phyloP scores from a whole-genome alignment of 2,113 vertebrate genomes.

The Phylloscopus trochilus region DNA sequence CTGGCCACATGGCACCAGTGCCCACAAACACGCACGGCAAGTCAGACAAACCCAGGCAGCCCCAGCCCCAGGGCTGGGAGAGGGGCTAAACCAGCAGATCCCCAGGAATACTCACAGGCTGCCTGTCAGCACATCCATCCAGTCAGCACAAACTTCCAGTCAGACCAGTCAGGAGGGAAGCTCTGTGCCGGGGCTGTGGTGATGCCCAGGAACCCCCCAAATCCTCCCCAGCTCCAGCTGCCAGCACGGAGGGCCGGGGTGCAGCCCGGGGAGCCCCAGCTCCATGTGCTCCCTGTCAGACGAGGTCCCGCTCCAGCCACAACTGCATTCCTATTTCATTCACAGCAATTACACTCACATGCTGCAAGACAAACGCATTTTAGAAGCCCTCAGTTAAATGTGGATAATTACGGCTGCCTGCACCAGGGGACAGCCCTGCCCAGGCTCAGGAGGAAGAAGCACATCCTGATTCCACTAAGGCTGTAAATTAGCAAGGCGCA shows the following conservation, averaged over 20 bases:
- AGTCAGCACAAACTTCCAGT: neutral
- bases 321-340: neutral
- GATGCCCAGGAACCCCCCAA: neutral
- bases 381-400: slow-evolving; percentile 55
- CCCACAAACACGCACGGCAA: rapidly evolving
- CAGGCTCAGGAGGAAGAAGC: neutral
- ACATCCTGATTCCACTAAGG: neutral
- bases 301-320: neutral
- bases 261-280: neutral
- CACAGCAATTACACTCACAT: slow-evolving; percentile 25
- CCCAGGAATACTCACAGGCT: neutral
- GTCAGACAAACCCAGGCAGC: neutral
- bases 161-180: neutral
- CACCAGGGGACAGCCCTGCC: slow-evolving; percentile 3
- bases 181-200: rapidly evolving
- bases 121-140: neutral
- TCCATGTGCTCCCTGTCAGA: neutral
- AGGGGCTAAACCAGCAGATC: neutral
- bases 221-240: neutral
- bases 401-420: slow-evolving; percentile 38
- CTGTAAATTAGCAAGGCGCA: slow-evolving; percentile 69
- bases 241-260: neutral
- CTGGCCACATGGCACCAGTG: rapidly evolving
- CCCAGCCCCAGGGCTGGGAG: neutral
- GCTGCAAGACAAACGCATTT: slow-evolving; percentile 63